phyloP scores from a whole-genome alignment of 2,113 vertebrate genomes.

The Grammomys dolichurus region DNA sequence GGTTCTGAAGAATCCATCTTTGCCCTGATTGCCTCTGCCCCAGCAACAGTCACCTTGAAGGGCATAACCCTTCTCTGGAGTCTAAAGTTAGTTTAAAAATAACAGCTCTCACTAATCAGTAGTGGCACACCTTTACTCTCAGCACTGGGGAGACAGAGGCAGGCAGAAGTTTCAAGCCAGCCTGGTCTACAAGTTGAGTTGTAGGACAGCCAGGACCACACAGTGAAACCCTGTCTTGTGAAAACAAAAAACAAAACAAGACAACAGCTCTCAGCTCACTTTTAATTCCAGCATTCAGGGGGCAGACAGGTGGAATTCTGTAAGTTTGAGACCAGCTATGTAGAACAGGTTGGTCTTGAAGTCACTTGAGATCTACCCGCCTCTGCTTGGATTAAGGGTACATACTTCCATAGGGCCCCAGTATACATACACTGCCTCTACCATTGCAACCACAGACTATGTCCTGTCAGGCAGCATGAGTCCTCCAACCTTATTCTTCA shows the following conservation, averaged over 20 bases:
- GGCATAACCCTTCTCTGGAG: background rate
- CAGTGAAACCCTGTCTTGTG: background rate
- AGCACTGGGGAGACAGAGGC: background rate
- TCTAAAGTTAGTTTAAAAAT: constrained; percentile 14
- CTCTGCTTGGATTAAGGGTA: background rate
- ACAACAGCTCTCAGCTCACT: background rate
- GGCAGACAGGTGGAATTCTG: background rate
- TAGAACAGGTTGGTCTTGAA: background rate
- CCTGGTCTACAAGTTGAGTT: background rate
- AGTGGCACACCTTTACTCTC: background rate
- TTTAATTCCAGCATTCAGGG: background rate
- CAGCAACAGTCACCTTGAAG: background rate
- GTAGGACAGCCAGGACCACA: background rate
- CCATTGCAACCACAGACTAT: background rate
- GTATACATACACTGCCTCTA: background rate
- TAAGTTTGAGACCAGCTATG: background rate
- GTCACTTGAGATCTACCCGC: background rate
- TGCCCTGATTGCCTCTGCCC: background rate
- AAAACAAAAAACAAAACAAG: background rate
- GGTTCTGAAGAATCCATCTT: background rate
- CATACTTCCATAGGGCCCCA: background rate
- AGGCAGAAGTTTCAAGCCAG: background rate
- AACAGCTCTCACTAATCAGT: background rate
- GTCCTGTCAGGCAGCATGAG: background rate
- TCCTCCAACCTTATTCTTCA: background rate